Conservation (phyloP, 2,888 invertebrate genomes). For the Harpagoxenus sublaevis region DNA sequence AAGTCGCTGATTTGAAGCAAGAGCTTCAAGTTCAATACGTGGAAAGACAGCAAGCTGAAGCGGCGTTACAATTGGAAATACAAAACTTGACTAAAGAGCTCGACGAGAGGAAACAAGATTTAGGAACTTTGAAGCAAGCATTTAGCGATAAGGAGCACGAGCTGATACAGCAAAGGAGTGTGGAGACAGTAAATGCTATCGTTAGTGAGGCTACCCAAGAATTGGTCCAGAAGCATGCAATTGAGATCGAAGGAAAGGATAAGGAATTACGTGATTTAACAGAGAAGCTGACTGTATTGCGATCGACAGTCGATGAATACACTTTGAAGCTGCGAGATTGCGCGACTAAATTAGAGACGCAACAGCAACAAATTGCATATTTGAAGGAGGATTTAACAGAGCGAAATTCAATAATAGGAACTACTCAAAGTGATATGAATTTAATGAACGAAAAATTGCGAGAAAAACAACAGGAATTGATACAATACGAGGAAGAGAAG, state of each 20-base stretch:
- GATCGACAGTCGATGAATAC: slow-evolving; percentile 56
- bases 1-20: slow-evolving; percentile 80
- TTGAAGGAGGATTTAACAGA: slow-evolving; percentile 58
- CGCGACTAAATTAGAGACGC: slow-evolving; percentile 55
- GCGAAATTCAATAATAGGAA: slow-evolving; percentile 52
- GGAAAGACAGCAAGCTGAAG: slow-evolving; percentile 72
- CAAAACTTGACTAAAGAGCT: slow-evolving; percentile 79
- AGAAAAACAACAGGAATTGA: slow-evolving; percentile 38
- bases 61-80: slow-evolving; percentile 81
- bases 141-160: slow-evolving; percentile 66
- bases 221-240: slow-evolving; percentile 65
- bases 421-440: slow-evolving; percentile 30
- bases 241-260: slow-evolving; percentile 67
- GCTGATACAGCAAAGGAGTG: slow-evolving; percentile 60
- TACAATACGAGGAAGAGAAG: slow-evolving; percentile 26
- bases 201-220: slow-evolving; percentile 71
- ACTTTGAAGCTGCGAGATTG: slow-evolving; percentile 54
- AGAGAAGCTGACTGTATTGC: slow-evolving; percentile 57
- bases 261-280: slow-evolving; percentile 63
- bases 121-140: slow-evolving; percentile 68
- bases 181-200: slow-evolving; percentile 61
- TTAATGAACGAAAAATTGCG: slow-evolving; percentile 43
- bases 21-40: slow-evolving; percentile 78
- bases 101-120: slow-evolving; percentile 73
- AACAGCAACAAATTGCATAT: slow-evolving; percentile 62